Base-by-base conservation (phyloP, 2,797 vertebrate species). In the Bovichtus variegatus region DNA sequence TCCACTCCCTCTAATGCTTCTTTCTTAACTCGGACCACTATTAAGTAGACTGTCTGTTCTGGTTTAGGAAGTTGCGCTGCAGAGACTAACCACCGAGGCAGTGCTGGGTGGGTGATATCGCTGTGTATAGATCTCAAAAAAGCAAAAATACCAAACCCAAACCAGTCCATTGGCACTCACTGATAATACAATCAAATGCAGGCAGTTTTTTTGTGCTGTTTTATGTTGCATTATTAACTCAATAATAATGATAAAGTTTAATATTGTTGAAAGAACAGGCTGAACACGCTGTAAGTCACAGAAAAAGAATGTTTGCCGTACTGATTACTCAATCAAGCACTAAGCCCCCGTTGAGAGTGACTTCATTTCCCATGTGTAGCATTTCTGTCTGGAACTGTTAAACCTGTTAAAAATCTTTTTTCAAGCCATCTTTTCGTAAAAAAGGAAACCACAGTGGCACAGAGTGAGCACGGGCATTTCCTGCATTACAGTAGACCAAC, bases 261-360 rank as follows among this genome's bases (percentile, higher is more conserved):
- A 46, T 67, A 27, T 40, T 3, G 6, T 16, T n/a, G 44, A 59
- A 46, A 25, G 40, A 78, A 51, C 11, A 53, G 25, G 12, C 36
- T 31, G n/a, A 65, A 18, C 21, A 44, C 1, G 12, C n/a, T 40
- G 21, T 21, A 44, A 19, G 19, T 27, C n/a, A 27, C 51, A 59
- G 15, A n/a, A n/a, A 57, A 27, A 53, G n/a, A 59, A 29, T 27
- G 16, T 29, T n/a, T 9, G 41, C 6, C 36, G 58, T 15, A 34
- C 50, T 57, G 72, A 79, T 64, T 69, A 55, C 41, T 65, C 43
- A 73, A 50, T 73, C 41, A 74, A 51, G 64, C 68, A 59, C 59
- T 46, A 34, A 53, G 55, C 13, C 34, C 40, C 67, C 21, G 12
- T 34, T 44, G 21, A 75, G 23, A n/a, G n/a, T n/a, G n/a, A n/a